Base-by-base conservation (phyloP, 1,140 invertebrate species). In the Adelges cooleyi region DNA sequence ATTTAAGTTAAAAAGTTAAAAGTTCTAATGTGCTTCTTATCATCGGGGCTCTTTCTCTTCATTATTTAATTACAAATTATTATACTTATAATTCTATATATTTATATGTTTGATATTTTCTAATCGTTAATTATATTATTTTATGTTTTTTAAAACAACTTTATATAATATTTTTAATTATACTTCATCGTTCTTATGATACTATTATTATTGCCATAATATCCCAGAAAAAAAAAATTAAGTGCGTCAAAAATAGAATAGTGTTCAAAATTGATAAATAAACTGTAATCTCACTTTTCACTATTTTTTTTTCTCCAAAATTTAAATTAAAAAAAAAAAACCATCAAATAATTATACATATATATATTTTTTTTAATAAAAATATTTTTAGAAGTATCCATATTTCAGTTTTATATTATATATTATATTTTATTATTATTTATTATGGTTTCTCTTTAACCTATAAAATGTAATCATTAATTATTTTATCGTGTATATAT, bases 61-160 rank as follows among this genome's bases (percentile, higher is more conserved):
- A 46, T 62, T 62, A 62, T 62, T 62, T 62, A 62, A 62, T 27
- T 46, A 46, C 42, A 62, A 62, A 62, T 62, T 62, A 29, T 46
- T 62, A 29, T 46, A 62, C 54, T 62, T 62, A 62, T 62, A 46
- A 62, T 62, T 62, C 54, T 46, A 62, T 62, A 20, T 33, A 33
- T 33, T n/a, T n/a, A n/a, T 62, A 46, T 18, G 54, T 62, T 62
- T 62, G 46, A 46, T 46, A 62, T 46, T 62, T 56, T 62, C 54
- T 62, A 62, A 62, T 62, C 17, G 23, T 62, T 62, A 27, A 46
- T 62, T 44, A 62, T 62, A 62, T 62, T 44, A 46, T 44, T 59
- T 17, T 59, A 29, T 42, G 2, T 46, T 27, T 56, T 59, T 44
- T 54, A 46, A 40, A 56, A 6, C 40, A 46, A 2, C 27, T 27